Evolutionary conservation across 2,888 invertebrate genomes (phyloP), one percentile per base, ranked within the genome.

Genomic region (Ditula angustiorana): DNA sequence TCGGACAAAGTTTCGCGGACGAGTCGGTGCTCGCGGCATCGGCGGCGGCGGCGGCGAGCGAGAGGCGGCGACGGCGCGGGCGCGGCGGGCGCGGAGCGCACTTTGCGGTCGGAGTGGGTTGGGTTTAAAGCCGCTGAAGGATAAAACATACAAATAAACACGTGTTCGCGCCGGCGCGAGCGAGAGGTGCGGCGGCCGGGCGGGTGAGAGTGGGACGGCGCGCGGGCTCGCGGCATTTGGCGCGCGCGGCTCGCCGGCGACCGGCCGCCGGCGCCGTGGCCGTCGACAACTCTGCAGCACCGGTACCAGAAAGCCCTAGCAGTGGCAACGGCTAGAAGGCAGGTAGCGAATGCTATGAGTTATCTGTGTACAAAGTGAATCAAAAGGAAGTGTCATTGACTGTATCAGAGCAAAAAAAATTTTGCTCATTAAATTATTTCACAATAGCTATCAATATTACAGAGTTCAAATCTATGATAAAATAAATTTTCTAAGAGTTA

Each of bases 21-120:
- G 90, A 86, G 88, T 88, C 84, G 82, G 85, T 85, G 83, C 81
- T 86, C 78, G 55, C 53, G 53, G 87, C 86, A 79, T 82, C 80
- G 87, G 88, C 80, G 85, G 86, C 84, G 89, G 86, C 83, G 86
- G 86, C 83, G 87, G 87, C 86, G 86, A 84, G 83, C 82, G 88
- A 85, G 90, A 88, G 87, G 88, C 87, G 87, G 85, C 86, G 87
- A 84, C 86, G 85, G 87, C 85, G 87, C 86, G 90, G 94, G 93
- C 90, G 93, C 93, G 93, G 93, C 87, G 91, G 92, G 92, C 85
- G 90, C 85, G 87, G 90, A 88, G 91, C 91, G 93, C 89, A 92
- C 93, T 94, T 94, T 95, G 95, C 93, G 95, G 95, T 95, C 93
- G 90, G 88, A 90, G 94, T 94, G 94, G 95, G 95, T 93, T 92